phyloP scores from a whole-genome alignment of 1,140 invertebrate genomes.

The Magallana angulata region DNA sequence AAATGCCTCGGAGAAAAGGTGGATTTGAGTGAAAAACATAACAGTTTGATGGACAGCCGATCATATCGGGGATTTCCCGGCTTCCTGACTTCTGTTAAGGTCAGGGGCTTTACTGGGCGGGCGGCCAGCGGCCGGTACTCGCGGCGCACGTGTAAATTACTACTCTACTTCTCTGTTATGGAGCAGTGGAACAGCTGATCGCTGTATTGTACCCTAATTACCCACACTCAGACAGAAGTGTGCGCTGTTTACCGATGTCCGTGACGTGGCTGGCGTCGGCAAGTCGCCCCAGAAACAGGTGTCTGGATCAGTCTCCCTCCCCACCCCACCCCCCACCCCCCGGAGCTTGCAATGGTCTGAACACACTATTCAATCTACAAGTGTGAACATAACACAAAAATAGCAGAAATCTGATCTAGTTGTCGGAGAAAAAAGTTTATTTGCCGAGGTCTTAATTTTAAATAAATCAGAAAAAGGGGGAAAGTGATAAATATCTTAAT shows the following conservation, averaged over 20 bases:
- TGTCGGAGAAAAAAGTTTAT: not conserved
- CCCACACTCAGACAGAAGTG: not conserved
- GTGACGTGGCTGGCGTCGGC: slow-evolving; percentile 20
- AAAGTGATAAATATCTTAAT: not conserved
- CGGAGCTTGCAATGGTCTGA: too few relatives aligned
- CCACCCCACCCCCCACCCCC: too few relatives aligned
- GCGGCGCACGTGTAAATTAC: slow-evolving; percentile 7
- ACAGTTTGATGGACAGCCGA: not conserved
- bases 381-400: too few relatives aligned
- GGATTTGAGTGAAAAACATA: not conserved
- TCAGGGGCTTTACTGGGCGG: not conserved
- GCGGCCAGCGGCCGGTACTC: not conserved
- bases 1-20: not conserved
- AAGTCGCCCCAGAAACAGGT: slow-evolving; percentile 13
- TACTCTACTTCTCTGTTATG: not conserved
- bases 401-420: too few relatives aligned
- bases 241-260: not conserved
- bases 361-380: too few relatives aligned
- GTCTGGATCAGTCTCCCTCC: too few relatives aligned
- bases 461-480: not conserved
- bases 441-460: not conserved
- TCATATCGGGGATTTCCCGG: not conserved
- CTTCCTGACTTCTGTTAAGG: not conserved
- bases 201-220: slow-evolving; percentile 22
- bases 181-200: not conserved